Evolutionary conservation across 64 coral and sea anemone species (phyloP).

Genomic region (Montipora capricornis): DNA sequence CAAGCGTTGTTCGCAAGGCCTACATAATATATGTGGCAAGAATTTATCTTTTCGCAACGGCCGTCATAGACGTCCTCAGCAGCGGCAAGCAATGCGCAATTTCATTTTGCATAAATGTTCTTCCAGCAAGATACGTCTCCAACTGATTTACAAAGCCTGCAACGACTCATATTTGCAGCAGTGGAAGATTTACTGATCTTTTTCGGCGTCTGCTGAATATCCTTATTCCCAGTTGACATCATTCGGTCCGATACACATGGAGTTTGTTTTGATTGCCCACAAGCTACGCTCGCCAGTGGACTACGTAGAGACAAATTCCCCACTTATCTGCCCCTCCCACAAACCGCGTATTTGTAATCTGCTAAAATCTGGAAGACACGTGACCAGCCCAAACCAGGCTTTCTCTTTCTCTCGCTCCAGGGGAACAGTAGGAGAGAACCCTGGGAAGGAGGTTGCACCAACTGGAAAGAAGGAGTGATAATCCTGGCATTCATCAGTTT

Average conservation of each 20-base stretch:
- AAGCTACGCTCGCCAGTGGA: not conserved
- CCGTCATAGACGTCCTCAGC: not conserved
- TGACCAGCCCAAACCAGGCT: not conserved
- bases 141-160: conserved; percentile 5
- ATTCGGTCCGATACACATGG: not conserved
- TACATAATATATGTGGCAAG: not conserved
- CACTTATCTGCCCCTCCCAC: not conserved
- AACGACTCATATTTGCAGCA: not conserved
- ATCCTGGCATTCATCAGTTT: not conserved
- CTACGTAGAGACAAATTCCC: not conserved
- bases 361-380: not conserved
- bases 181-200: not conserved
- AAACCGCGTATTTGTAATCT: not conserved
- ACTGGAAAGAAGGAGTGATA: not conserved
- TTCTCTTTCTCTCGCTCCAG: not conserved
- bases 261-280: not conserved
- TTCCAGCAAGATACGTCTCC: not conserved
- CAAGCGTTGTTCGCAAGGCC: no score
- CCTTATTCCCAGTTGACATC: not conserved
- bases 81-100: not conserved
- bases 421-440: not conserved
- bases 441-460: no score
- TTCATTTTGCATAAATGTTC: not conserved
- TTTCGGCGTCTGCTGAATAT: not conserved
- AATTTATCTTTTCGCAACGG: not conserved